A percentile compares a stretch with the other conserved stretches of the same genome.
These are phyloP conservation scores for Nesidiocoris tenuis DNA, from an alignment of 2,888 invertebrate species.

Conservation along the genomic window DNA sequence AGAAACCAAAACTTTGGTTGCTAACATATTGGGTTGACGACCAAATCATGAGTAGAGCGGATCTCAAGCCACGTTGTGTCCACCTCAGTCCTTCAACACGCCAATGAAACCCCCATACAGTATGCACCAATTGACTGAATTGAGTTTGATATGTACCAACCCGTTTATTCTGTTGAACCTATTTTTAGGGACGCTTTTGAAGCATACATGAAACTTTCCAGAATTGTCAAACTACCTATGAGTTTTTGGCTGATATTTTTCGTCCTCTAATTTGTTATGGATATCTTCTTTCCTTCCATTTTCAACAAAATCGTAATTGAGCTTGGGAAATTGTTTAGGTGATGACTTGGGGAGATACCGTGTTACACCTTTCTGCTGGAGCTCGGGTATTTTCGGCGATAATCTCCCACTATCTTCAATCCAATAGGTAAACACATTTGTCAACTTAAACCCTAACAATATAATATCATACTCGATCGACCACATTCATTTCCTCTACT, in stretches of 20 bases:
- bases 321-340: conserved; percentile 41
- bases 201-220: too few species aligned
- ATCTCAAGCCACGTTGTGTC: too few species aligned
- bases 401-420: conserved; percentile 40
- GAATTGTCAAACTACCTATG: too few species aligned
- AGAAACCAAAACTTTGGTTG: too few species aligned
- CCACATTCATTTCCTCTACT: conserved; percentile 24
- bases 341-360: conserved; percentile 40
- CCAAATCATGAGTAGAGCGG: too few species aligned
- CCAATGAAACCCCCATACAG: too few species aligned
- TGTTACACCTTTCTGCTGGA: conserved; percentile 43
- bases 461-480: conserved; percentile 24
- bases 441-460: conserved; percentile 41
- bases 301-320: conserved; percentile 33
- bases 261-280: background rate
- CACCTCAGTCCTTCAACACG: too few species aligned
- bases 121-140: too few species aligned
- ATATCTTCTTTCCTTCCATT: background rate
- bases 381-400: conserved; percentile 42
- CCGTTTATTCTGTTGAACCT: too few species aligned
- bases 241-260: background rate
- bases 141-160: too few species aligned
- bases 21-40: too few species aligned
- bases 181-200: too few species aligned
- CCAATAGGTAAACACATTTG: conserved; percentile 42